Base-by-base conservation (phyloP, 1,140 invertebrate species). In the Mizuhopecten yessoensis region DNA sequence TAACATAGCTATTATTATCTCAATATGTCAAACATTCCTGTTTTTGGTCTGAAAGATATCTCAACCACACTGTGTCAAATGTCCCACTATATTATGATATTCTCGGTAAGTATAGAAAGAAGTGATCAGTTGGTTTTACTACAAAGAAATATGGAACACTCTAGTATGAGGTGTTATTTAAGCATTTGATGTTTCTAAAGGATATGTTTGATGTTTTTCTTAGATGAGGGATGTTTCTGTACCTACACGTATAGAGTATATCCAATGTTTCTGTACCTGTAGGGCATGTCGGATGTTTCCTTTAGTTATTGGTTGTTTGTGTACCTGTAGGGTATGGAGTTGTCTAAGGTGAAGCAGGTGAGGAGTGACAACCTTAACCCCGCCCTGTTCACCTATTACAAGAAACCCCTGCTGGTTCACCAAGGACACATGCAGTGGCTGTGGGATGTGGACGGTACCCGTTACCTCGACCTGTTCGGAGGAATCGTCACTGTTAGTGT, bases 401-500 rank as follows among this genome's bases (percentile, higher is more conserved):
- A 98, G 95, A 97, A 98, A 90, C 99, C 99, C 0, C 93, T 99
- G 7, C 97, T 99, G 5, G 97, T 99, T 9, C 97, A 98, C 94
- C 98, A 98, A 92, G 99, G 99, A 20, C 90, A 96, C 91, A 97
- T 96, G 95, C 96, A 99, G 96, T 99, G 98, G 98, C 96, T 99
- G 0, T 99, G 98, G 96, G 99, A 99, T 96, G 97, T 98, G 89
- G 97, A 97, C 87, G 98, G 98, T 10, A 98, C 97, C 93, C 97
- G 98, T 94, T 99, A 99, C 96, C 97, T 99, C 34, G 99, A 99
- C 96, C 97, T 99, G 97, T 99, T 99, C 96, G 99, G 98, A 15
- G 99, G 99, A 20, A 99, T 99, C 93, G 99, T 99, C 2, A 99
- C 99, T 0, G 98, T 99, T 34, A 99, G 98, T 88, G 98, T 99